Evolutionary conservation across 2,888 invertebrate species (phyloP).

Genomic region (Marronus borbonicus): DNA sequence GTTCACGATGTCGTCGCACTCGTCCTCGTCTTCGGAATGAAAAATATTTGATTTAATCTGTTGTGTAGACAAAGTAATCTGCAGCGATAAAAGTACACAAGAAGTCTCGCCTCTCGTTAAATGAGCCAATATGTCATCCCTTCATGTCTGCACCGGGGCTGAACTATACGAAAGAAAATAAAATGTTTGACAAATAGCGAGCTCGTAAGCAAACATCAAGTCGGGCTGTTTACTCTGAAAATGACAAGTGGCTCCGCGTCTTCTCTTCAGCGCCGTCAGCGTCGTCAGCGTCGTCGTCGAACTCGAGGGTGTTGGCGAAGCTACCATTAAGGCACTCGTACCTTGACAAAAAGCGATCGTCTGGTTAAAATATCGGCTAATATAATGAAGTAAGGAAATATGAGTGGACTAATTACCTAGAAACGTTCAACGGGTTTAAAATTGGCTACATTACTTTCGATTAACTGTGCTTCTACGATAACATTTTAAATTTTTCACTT

Average conservation of each 20-base stretch:
- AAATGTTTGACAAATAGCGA: slow-evolving; percentile 70
- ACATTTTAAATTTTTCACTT: too few relatives aligned
- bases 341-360: background rate
- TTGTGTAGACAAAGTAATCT: slow-evolving; percentile 70
- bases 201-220: slow-evolving; percentile 69
- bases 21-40: slow-evolving; percentile 61
- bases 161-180: slow-evolving; percentile 67
- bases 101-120: slow-evolving; percentile 67
- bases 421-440: too few relatives aligned
- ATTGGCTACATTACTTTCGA: too few relatives aligned
- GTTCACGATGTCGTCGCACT: slow-evolving; percentile 14
- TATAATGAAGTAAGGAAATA: too few relatives aligned
- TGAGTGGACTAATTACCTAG: too few relatives aligned
- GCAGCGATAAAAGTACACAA: slow-evolving; percentile 70
- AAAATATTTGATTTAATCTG: slow-evolving; percentile 71
- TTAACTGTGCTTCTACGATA: too few relatives aligned
- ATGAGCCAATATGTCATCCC: slow-evolving; percentile 68
- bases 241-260: slow-evolving; percentile 67
- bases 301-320: slow-evolving; percentile 54
- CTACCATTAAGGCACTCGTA: slow-evolving; percentile 54
- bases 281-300: slow-evolving; percentile 40
- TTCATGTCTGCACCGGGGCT: slow-evolving; percentile 61
- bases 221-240: slow-evolving; percentile 67
- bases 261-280: slow-evolving; percentile 57
- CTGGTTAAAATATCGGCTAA: too few relatives aligned